A percentile compares a stretch with the other conserved stretches of the same genome.
phyloP scores from a whole-genome alignment of 2,888 invertebrate species.

The Allophyes oxyacanthae region DNA sequence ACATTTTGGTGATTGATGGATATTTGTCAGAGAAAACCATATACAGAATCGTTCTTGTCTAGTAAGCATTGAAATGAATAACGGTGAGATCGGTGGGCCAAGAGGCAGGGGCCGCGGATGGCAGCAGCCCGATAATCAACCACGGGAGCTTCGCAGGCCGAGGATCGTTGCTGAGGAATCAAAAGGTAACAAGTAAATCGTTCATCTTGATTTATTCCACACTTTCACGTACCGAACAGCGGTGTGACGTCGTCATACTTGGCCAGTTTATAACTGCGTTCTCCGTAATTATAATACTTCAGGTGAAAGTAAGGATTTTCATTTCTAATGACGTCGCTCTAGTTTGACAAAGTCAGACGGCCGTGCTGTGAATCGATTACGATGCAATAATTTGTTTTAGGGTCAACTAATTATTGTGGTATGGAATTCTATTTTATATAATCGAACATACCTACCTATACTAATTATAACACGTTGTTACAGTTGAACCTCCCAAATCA shows the following conservation, averaged over 20 bases:
- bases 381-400: constrained; percentile 56
- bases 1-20: constrained; percentile 74
- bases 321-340: constrained; percentile 83
- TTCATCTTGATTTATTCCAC: constrained; percentile 46
- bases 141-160: constrained; percentile 84
- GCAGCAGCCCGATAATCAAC: constrained; percentile 83
- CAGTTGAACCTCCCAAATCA: constrained; percentile 80
- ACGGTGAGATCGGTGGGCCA: constrained; percentile 86
- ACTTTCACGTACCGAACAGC: constrained; percentile 66
- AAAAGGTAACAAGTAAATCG: constrained; percentile 69
- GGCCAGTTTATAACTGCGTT: constrained; percentile 69
- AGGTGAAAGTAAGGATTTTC: constrained; percentile 87
- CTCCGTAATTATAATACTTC: constrained; percentile 74
- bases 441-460: constrained; percentile 33
- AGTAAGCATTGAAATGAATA: constrained; percentile 82
- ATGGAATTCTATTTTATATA: constrained; percentile 22
- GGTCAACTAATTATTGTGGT: constrained; percentile 56
- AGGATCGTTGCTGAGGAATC: constrained; percentile 75
- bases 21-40: constrained; percentile 67
- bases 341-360: constrained; percentile 74
- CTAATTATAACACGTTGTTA: constrained; percentile 44
- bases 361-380: constrained; percentile 59
- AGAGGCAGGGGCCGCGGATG: constrained; percentile 87
- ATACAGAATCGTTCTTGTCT: constrained; percentile 59
- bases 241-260: constrained; percentile 74